Evolutionary conservation across 2,888 invertebrate genomes (phyloP), one percentile per base, ranked within the genome.

Genomic region (Dilophus febrilis): DNA sequence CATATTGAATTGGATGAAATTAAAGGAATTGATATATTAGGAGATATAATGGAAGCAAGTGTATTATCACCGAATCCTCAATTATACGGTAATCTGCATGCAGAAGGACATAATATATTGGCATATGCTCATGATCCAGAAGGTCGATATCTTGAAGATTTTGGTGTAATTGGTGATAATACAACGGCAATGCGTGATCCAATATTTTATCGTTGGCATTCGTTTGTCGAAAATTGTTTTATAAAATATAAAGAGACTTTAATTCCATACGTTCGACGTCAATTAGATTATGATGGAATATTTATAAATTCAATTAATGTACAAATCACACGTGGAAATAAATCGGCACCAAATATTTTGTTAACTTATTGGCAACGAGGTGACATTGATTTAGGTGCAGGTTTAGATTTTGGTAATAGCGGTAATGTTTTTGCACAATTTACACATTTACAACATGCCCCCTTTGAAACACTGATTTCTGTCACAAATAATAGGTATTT

Each of bases 301-400:
- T 17, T 11, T 14, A 50, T 58, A 5, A 48, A 47, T 22, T 41
- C 45, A 4, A 35, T 56, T 18, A 46, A 49, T 27, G 51, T 53
- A 4, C 51, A 50, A 39, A 45, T 58, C n/a, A 47, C 44, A 2
- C 41, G 44, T 2, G 38, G 44, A 44, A 52, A 43, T 42, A 53
- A 40, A 40, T 46, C 55, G 16, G 45, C 52, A 1, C 49, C 61
- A 1, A 82, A 84, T 56, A 57, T 58, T 1, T 53, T 86, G 13
- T 63, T 67, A 47, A 85, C 84, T 0, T 80, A 70, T 63, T 87
- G 86, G 85, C 78, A 77, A 66, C 71, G 72, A 55, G 82, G 80
- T 38, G 80, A 82, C 49, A 72, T 86, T 33, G 79, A 87, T 54
- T 58, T 88, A 33, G 79, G 82, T 0, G 71, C 80, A 17, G 87